Evolutionary conservation across 2,888 invertebrate species (phyloP), one percentile per base, ranked within the genome.

Genomic region (Rhogogaster chlorosoma): DNA sequence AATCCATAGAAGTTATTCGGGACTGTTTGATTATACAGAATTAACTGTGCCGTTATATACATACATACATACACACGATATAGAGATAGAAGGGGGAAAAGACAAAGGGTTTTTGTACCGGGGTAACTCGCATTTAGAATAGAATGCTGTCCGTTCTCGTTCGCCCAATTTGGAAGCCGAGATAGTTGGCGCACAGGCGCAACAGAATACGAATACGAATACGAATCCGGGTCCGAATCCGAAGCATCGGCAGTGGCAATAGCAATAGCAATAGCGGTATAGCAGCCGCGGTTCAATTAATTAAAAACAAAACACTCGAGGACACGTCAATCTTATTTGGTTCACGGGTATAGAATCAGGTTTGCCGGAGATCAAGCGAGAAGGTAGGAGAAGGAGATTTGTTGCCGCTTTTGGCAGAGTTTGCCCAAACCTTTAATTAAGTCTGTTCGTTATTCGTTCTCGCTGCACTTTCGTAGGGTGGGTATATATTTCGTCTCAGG

Each of bases 301-400:
- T 92, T 91, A 92, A 91, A 92, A 91, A 91, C 91, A 90, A 91
- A 91, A 91, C 90, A 91, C 88, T 88, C 88, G 89, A 90, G 91
- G 90, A 90, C 89, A 91, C 91, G 91, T 91, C 91, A 91, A 91
- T 91, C 91, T 91, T 91, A 91, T 91, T 91, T 89, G 89, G 90
- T 89, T 89, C 87, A 87, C 87, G 38, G 32, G 80, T 26, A 32
- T 4, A 53, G 12, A 61, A 80, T 80, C 80, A 61, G 80, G 53
- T 77, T 80, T 61, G 64, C 15, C 26, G 57, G n/a, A n/a, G 18
- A 53, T 53, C 18, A n/a, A 38, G 78, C 32, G 53, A 82, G 86
- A n/a, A n/a, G n/a, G n/a, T n/a, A n/a, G 86, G 87, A 86, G 87
- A 87, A 88, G 88, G 88, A 90, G 89, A 89, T 90, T 90, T 89